Evolutionary conservation across 2,888 invertebrate species (phyloP), one percentile per base, ranked within the genome.

Genomic region (Carabus problematicus): DNA sequence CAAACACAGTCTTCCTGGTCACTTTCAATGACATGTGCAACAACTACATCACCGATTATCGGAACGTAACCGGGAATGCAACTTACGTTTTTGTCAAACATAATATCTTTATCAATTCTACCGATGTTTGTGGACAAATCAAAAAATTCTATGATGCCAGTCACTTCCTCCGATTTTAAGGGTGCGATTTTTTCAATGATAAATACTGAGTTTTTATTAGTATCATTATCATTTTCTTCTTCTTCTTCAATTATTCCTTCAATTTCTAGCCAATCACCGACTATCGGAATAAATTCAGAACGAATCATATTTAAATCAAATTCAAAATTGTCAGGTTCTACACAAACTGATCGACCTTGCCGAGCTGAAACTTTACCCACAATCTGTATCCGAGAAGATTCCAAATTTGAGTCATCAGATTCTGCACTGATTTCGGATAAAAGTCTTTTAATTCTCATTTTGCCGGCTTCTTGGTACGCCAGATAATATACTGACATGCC

Each of bases 1-100:
- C 89, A 87, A 56, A 80, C 79, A 68, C 81, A 85, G 69, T 75
- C 77, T 12, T 84, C 84, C 82, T 90, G 89, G 73, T 88, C 86
- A 78, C 91, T 92, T 81, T 93, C 93, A 74, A 93, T 90, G 1
- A 88, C 85, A 77, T 92, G 89, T 4, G 86, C 85, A 66, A 85
- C 77, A 2, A 91, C 90, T 78, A 85, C 84, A 74, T 90, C 89
- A 9, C 89, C 89, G 61, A 86, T 75, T 47, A 82, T 78, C 0
- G 90, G 87, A 42, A 83, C 77, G 71, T 85, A 83, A 0, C 86
- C 86, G 64, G 81, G 78, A 7, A 85, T 82, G 61, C 91, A 78
- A 45, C 29, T 29, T 3, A 84, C 82, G 54, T 84, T 83, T 73
- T 83, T 85, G 41, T 85, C 82, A 73, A 92, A 91, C 77, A 85